Evolutionary conservation across 1,140 invertebrate genomes (phyloP), one percentile per base, ranked within the genome.

Genomic region (Elysia chlorotica): DNA sequence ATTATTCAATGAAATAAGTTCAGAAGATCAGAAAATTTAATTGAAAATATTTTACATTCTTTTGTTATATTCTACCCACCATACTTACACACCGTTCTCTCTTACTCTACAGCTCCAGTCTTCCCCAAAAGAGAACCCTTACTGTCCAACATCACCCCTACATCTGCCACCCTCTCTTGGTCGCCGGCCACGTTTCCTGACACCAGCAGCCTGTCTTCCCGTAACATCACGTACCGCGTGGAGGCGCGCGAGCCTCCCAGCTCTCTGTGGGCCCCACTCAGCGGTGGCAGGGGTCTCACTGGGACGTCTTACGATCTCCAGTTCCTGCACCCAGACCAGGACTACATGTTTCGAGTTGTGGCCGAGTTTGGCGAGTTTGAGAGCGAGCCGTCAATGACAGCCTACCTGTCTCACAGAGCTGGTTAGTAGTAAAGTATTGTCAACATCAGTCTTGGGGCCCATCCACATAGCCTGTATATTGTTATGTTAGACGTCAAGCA

Each of bases 271-370:
- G 57, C 33, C n/a, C 61, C 73, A 17, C 41, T 85, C 6, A 74
- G 77, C 17, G 57, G 73, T 10, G 65, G 76, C 19, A n/a, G n/a
- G n/a, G n/a, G n/a, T n/a, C 56, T 83, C 31, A 63, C 73, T 23
- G 14, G 54, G 37, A 74, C 76, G 3, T 74, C 66, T n/a, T 77
- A 78, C 74, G 75, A 67, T 17, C 69, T 86, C 21, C 78, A 77
- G 23, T 83, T 81, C 83, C 89, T 98, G 0, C 93, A 96, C 79
- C 81, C 85, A 25, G 84, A 86, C 71, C 65, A 78, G 31, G 85
- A 86, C 38, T 86, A 86, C 57, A 66, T 85, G 61, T 86, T 87
- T 75, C 10, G 41, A 25, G 78, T 87, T 4, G 69, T 77, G 25
- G 85, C 84, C 33, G 76, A 82, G 61, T 76, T 77, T 71, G 83